These are phyloP conservation scores for Stenchaetothrips biformis DNA, from an alignment of 2,888 invertebrate species.

Conservation along the genomic window DNA sequence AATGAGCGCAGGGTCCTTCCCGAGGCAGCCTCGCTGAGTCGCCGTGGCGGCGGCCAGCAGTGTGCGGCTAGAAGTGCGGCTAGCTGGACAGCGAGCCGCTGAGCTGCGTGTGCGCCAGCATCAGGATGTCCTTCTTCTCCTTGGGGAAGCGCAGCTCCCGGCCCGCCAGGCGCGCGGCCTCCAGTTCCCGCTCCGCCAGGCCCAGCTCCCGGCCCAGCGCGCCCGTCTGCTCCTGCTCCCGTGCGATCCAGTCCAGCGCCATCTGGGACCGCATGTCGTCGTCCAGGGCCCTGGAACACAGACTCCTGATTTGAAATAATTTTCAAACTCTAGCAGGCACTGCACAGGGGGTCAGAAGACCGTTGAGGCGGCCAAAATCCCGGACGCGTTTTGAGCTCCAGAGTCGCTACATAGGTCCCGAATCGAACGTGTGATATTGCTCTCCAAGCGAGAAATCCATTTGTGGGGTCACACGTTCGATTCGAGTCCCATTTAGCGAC, in stretches of 20 bases:
- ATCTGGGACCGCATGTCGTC: conserved; percentile 95
- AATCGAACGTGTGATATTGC: too few relatives aligned
- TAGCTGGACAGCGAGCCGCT: conserved; percentile 37
- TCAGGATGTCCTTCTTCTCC: conserved; percentile 90
- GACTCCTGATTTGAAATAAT: too few relatives aligned
- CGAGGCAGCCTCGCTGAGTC: too few relatives aligned
- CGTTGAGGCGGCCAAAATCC: too few relatives aligned
- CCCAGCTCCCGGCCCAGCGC: conserved; percentile 76
- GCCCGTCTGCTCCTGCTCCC: conserved; percentile 65
- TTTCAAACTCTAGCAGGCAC: background rate
- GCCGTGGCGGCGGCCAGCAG: too few relatives aligned
- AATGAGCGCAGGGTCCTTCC: background rate
- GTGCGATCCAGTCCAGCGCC: conserved; percentile 92
- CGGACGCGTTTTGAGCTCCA: too few relatives aligned
- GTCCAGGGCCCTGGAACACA: conserved; percentile 59
- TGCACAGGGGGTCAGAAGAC: too few relatives aligned
- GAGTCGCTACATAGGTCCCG: too few relatives aligned
- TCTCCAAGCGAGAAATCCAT: too few relatives aligned
- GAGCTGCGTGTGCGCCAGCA: conserved; percentile 81
- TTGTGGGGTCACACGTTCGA: too few relatives aligned
- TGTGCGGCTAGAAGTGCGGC: background rate
- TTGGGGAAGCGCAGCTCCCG: conserved; percentile 89
- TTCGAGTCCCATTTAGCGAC: too few relatives aligned
- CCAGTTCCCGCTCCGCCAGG: conserved; percentile 79
- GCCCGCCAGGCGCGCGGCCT: conserved; percentile 79